Percentiles rank a stretch among this genome's conserved stretches.
Evolutionary conservation across 2,888 invertebrate genomes (phyloP).

Genomic region (Seira sanloemensis): DNA sequence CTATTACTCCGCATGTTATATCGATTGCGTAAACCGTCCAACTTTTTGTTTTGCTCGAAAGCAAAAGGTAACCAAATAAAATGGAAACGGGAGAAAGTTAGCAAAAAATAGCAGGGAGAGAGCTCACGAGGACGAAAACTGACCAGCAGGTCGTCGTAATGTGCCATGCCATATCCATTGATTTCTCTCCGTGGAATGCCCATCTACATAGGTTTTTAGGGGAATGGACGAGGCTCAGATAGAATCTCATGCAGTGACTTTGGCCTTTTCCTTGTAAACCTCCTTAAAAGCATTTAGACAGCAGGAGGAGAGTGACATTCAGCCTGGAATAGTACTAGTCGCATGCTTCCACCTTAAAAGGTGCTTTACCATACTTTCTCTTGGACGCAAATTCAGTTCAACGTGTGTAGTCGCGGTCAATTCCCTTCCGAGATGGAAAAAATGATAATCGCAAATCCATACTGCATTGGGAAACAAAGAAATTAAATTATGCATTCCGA

Average conservation of each 20-base stretch:
- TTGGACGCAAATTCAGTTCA: too few relatives aligned
- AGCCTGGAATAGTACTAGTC: neutral
- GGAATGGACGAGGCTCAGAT: conserved; percentile 40
- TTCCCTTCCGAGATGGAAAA: too few relatives aligned
- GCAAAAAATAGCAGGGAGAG: neutral
- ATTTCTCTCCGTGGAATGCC: too few relatives aligned
- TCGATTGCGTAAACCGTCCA: neutral
- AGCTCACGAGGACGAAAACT: neutral
- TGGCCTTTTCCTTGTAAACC: conserved; percentile 32
- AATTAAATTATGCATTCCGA: too few relatives aligned
- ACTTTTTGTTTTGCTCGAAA: neutral
- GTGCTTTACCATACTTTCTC: too few relatives aligned
- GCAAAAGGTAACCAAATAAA: neutral
- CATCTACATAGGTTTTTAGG: too few relatives aligned
- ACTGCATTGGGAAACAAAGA: too few relatives aligned
- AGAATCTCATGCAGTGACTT: conserved; percentile 41
- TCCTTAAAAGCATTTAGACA: too few relatives aligned
- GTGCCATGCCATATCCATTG: neutral
- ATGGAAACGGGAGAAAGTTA: neutral
- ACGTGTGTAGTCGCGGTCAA: too few relatives aligned
- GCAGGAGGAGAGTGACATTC: neutral
- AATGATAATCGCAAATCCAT: too few relatives aligned
- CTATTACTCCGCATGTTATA: neutral
- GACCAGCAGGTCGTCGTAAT: neutral
- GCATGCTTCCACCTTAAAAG: neutral